phyloP scores from a whole-genome alignment of 2,797 vertebrate species.

The Euphonia xanthogaster region DNA sequence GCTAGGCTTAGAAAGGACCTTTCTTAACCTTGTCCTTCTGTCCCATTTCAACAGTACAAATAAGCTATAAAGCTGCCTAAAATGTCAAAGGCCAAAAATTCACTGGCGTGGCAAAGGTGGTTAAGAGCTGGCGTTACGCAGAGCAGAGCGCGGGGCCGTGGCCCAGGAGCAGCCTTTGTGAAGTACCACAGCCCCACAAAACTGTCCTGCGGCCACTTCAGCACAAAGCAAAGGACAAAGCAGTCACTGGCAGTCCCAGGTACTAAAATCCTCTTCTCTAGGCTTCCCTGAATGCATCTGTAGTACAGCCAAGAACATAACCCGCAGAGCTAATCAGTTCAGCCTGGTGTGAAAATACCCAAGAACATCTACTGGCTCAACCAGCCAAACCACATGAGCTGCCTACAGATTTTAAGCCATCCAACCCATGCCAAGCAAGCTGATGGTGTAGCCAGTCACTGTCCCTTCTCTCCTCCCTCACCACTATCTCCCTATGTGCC shows the following conservation, averaged over 20 bases:
- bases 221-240: not conserved
- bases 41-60: not conserved
- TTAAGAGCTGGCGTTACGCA: not conserved
- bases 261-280: not conserved
- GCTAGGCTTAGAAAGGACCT: not conserved
- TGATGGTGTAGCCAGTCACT: not conserved
- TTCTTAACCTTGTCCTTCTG: not conserved
- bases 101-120: not conserved
- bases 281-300: not conserved
- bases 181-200: not conserved
- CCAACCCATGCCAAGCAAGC: not conserved
- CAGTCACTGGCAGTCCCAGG: not conserved
- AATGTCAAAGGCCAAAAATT: slow-evolving; percentile 3
- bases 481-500: not conserved
- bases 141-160: not conserved
- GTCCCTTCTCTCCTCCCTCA: not conserved
- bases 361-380: not conserved
- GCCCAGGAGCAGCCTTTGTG: not conserved
- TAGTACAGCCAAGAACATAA: not conserved
- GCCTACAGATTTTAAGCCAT: not conserved
- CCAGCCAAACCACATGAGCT: not conserved
- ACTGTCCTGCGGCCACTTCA: not conserved
- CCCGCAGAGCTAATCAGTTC: not conserved
- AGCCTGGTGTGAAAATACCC: not conserved
- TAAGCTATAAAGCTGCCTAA: slow-evolving; percentile 17